Base-by-base conservation (phyloP, 2,797 vertebrate species). In the Anguilla megastoma region DNA sequence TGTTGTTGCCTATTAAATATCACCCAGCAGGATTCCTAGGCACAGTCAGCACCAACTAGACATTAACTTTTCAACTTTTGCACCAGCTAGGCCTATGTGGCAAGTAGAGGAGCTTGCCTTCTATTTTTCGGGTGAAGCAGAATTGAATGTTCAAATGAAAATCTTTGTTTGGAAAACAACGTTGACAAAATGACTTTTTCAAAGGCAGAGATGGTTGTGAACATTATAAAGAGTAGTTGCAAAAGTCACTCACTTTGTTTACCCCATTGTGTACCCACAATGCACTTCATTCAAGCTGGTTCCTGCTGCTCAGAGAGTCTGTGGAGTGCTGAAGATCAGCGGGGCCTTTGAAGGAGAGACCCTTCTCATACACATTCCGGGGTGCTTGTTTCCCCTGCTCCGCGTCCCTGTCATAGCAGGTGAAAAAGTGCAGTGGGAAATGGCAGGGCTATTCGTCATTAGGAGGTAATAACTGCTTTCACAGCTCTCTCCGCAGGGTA, bases 391-490 rank as follows among this genome's bases (percentile, higher is more conserved):
- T 86, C 24, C 36, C 85, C 16, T 2, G 21, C 85, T 45, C 33
- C 16, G 8, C 18, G 41, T 56, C 83, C 52, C 1, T 69, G 60
- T 69, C 30, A 60, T 30, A 14, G 84, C n/a, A 24, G 52, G 16
- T 58, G 54, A 33, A 60, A 52, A 36, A 21, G 33, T 58, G 54
- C 9, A n/a, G 41, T n/a, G 79, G 21, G 45, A 82, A 82, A 82
- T 82, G 27, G 83, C n/a, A 50, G 27, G 85, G 18, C 16, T 82
- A 50, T 50, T 60, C 36, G 3, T 69, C 85, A 86, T 86, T 86
- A 66, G 27, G 56, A 45, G 7, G 45, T 82, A 82, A 82, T 82
- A 82, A 82, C 41, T n/a, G 18, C 45, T 82, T 82, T 82, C 79
- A 82, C 24, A 48, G 24, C 58, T 21, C 24, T 45, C 63, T 58